A percentile compares a stretch with the other conserved stretches of the same genome.
These are phyloP conservation scores for Drosophila emarginata DNA, from an alignment of 2,888 invertebrate genomes.

Conservation along the genomic window DNA sequence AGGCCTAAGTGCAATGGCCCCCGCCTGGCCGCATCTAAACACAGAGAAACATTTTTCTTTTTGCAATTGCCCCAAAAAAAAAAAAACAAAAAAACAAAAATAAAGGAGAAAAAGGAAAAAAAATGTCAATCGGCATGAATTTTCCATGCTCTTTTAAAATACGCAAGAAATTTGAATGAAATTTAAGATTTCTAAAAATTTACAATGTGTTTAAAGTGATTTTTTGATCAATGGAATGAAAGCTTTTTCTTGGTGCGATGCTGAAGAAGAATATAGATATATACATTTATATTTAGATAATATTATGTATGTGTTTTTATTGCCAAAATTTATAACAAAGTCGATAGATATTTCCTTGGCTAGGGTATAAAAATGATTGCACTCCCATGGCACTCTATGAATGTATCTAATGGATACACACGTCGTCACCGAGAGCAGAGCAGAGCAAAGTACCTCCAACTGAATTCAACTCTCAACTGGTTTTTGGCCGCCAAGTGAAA, in stretches of 20 bases:
- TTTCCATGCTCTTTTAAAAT: neutral
- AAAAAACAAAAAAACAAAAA: slow-evolving; percentile 17
- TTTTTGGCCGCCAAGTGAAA: slow-evolving; percentile 38
- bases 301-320: too few species aligned
- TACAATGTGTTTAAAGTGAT: too few species aligned
- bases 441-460: neutral
- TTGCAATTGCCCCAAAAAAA: slow-evolving; percentile 40
- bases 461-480: neutral
- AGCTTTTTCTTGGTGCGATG: too few species aligned
- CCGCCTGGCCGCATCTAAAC: slow-evolving; percentile 25
- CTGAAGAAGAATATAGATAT: too few species aligned
- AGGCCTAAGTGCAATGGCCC: slow-evolving; percentile 26
- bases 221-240: too few species aligned
- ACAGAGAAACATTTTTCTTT: slow-evolving; percentile 22
- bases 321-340: neutral
- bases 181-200: too few species aligned
- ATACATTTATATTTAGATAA: too few species aligned
- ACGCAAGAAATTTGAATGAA: too few species aligned
- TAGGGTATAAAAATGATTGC: neutral
- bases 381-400: slow-evolving; percentile 12
- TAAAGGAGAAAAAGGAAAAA: slow-evolving; percentile 5
- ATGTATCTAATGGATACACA: slow-evolving; percentile 18
- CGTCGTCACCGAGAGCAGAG: neutral
- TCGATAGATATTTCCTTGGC: neutral
- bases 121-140: neutral